phyloP scores from a whole-genome alignment of 2,888 invertebrate species.

The Xestobium rufovillosum region DNA sequence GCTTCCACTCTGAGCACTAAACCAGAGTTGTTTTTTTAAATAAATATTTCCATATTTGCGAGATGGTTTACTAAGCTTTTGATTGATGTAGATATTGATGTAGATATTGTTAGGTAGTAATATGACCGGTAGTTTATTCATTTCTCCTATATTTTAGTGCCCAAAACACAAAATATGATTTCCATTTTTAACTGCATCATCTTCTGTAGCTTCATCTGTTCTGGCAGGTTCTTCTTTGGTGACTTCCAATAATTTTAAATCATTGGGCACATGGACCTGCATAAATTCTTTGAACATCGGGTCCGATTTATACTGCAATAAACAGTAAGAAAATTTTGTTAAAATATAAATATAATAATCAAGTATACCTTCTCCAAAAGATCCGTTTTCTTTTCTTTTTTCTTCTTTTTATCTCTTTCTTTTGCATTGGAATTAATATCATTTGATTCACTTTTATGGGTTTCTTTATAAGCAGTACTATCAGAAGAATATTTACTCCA shows the following conservation, averaged over 20 bases:
- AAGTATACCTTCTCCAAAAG: slow-evolving; percentile 55
- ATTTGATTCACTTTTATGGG: slow-evolving; percentile 41
- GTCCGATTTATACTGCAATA: slow-evolving; percentile 70
- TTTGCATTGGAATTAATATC: slow-evolving; percentile 33
- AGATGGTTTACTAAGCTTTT: too few species aligned
- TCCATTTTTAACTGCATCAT: slow-evolving; percentile 13
- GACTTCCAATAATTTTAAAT: slow-evolving; percentile 26
- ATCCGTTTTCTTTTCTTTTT: slow-evolving; percentile 49
- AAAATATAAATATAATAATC: slow-evolving; percentile 45
- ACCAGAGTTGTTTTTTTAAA: too few species aligned
- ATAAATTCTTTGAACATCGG: slow-evolving; percentile 85
- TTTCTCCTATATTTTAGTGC: too few species aligned
- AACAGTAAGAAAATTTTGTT: slow-evolving; percentile 6
- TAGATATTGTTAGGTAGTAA: too few species aligned
- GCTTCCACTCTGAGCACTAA: too few species aligned
- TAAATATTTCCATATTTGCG: too few species aligned
- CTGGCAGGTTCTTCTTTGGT: slow-evolving; percentile 26
- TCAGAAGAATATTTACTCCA: slow-evolving; percentile 90
- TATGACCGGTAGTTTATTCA: too few species aligned
- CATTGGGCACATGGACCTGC: slow-evolving; percentile 63
- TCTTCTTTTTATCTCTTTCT: slow-evolving; percentile 27
- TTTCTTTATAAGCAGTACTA: slow-evolving; percentile 57
- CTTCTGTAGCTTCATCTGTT: slow-evolving; percentile 24
- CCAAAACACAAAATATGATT: too few species aligned
- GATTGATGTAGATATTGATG: too few species aligned